Base-by-base conservation (phyloP, 2,797 vertebrate species). In the Aulostomus chinensis region DNA sequence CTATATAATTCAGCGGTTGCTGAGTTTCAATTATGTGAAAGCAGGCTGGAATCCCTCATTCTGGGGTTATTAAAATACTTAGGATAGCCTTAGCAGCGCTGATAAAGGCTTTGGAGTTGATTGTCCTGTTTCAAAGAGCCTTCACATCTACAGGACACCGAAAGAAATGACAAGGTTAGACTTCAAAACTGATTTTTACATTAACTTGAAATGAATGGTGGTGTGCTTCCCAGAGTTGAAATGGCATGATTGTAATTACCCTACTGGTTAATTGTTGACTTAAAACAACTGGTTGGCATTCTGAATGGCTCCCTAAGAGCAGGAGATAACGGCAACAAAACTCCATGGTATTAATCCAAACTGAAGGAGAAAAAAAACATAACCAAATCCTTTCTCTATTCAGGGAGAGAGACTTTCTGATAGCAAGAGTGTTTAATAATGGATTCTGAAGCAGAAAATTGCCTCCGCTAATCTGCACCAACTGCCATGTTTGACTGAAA, bases 401-500 rank as follows among this genome's bases (percentile, higher is more conserved):
- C 68, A 71, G 82, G 71, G 70, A 76, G 74, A 80, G 72, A 72
- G 86, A 84, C 76, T 80, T 79, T 85, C 49, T 80, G 85, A 88
- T 83, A 85, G 80, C 50, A 66, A 42, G 40, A 74, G 76, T 74
- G 62, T 80, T 86, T 86, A 86, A 86, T 80, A 88, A 88, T 77
- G 86, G 79, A 88, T 84, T 88, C 81, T 87, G 83, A 88, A 87
- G 86, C 88, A 89, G 87, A 89, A 90, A 90, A 91, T 89, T 88
- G 86, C 84, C 84, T 89, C 62, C 20, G 64, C 76, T 84, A 87
- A 86, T 88, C 82, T 83, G 66, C 53, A 69, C 59, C 78, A 71
- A 80, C 68, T 78, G 74, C 80, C 68, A 81, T 54, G 62, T 85
- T 83, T 81, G 76, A 85, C 75, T 84, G 73, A 84, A 87, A 87